These are phyloP conservation scores for Antitype chi DNA, from an alignment of 2,888 invertebrate species.

Conservation along the genomic window DNA sequence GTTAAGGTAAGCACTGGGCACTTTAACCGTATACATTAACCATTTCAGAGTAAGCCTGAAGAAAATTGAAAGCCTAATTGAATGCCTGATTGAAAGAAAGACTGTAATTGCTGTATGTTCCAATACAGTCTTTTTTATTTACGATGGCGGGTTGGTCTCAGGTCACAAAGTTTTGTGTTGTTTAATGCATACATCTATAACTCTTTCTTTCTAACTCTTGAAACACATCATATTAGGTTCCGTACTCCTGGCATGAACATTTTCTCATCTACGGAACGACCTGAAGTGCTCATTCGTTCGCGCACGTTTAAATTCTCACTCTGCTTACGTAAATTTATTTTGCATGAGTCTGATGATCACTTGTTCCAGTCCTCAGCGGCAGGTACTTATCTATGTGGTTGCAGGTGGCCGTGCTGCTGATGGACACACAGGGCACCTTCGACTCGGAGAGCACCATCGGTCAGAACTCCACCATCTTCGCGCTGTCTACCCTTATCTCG, in stretches of 20 bases:
- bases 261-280: too few species aligned
- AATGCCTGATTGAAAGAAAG: too few species aligned
- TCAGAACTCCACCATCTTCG: conserved; percentile 95
- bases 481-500: conserved; percentile 97
- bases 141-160: neutral
- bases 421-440: conserved; percentile 98
- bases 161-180: neutral
- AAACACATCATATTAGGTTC: conserved; percentile 1
- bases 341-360: neutral
- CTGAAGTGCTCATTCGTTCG: neutral
- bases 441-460: conserved; percentile 98
- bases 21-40: too few species aligned
- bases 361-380: neutral
- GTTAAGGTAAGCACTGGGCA: too few species aligned
- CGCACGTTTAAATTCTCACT: neutral
- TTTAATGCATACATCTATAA: too few species aligned
- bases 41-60: too few species aligned
- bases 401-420: conserved; percentile 95
- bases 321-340: neutral
- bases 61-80: too few species aligned
- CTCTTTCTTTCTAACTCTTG: neutral
- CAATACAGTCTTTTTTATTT: neutral
- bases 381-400: conserved; percentile 9
- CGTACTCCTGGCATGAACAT: neutral
- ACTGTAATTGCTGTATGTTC: too few species aligned